Conservation (phyloP, 2,888 invertebrate genomes). For the Cephus nigrinus region DNA sequence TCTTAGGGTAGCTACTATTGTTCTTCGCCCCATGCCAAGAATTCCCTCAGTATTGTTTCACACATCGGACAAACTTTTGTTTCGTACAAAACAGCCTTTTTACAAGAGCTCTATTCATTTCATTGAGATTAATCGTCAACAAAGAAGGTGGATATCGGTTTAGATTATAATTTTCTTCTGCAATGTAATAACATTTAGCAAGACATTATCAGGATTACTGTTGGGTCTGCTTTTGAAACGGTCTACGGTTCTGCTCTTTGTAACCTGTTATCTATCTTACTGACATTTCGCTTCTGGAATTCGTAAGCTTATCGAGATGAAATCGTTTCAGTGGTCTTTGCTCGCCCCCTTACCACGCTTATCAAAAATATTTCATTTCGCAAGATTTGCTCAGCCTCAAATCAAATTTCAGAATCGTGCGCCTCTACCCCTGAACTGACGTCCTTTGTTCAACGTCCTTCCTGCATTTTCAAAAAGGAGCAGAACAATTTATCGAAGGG, state of each 20-base stretch:
- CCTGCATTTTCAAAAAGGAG: neutral
- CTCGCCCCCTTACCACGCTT: neutral
- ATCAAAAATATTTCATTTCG: neutral
- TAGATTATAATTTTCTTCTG: neutral
- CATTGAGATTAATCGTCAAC: neutral
- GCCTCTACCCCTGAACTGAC: neutral
- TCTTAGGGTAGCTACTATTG: neutral
- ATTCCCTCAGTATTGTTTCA: neutral
- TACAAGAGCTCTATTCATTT: neutral
- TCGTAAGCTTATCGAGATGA: neutral
- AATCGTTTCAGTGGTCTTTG: neutral
- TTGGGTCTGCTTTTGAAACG: neutral
- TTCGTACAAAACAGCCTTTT: neutral
- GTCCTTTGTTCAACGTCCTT: neutral
- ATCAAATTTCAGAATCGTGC: neutral
- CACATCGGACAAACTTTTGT: neutral
- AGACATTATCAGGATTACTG: neutral
- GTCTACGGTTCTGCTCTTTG: neutral
- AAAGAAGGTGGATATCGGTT: neutral
- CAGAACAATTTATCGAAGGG: neutral
- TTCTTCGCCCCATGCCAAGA: neutral
- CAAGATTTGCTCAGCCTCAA: neutral
- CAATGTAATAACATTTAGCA: neutral
- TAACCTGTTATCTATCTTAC: neutral
- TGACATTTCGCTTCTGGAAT: neutral